Percentiles rank a stretch among this genome's conserved stretches.
Conservation (phyloP, 2,113 vertebrate species). For the Ictalurus punctatus region DNA sequence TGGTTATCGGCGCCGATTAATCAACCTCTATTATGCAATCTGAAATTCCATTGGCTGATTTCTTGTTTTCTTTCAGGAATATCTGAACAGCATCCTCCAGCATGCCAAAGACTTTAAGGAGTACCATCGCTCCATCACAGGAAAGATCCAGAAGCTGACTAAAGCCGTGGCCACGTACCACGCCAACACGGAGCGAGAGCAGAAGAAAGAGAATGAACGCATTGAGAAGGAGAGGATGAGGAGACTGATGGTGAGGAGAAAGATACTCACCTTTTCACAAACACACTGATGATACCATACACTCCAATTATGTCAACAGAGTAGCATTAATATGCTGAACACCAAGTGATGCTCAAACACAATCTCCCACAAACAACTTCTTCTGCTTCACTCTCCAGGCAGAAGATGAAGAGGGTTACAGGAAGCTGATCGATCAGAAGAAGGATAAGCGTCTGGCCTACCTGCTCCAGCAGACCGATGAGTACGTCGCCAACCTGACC, state of each 20-base stretch:
- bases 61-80: constrained; percentile 76
- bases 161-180: constrained; percentile 96
- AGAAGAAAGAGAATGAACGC: constrained; percentile 97
- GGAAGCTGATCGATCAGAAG: constrained; percentile 98
- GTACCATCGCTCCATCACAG: constrained; percentile 91
- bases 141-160: constrained; percentile 94
- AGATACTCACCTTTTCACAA: neutral
- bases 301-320: neutral
- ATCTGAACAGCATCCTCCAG: constrained; percentile 98
- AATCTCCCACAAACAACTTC: neutral
- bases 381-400: constrained; percentile 71
- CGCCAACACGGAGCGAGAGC: constrained; percentile 95
- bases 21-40: neutral
- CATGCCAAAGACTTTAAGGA: constrained; percentile 99
- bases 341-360: neutral
- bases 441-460: constrained; percentile 98
- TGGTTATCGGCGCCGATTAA: too few species aligned
- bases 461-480: constrained; percentile 95
- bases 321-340: neutral
- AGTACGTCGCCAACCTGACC: constrained; percentile 95
- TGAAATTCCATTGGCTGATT: neutral
- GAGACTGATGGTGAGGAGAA: constrained; percentile 84
- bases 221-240: constrained; percentile 98
- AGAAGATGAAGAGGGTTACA: constrained; percentile 95
- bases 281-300: neutral